Evolutionary conservation across 2,113 vertebrate species (phyloP), one percentile per base, ranked within the genome.

Genomic region (Cisticola juncidis): DNA sequence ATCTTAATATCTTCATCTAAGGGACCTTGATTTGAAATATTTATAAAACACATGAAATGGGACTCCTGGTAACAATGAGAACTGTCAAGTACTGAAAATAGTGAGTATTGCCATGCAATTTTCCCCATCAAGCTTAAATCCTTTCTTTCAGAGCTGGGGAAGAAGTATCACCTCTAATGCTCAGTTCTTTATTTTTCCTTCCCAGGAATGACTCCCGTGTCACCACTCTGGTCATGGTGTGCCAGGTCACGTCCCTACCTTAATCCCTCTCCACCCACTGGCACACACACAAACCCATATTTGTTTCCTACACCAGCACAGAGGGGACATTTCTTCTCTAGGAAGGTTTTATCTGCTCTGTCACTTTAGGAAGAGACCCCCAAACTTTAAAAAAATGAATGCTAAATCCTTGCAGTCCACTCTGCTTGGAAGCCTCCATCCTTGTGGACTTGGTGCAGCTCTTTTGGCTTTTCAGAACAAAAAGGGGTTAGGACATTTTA

Each of bases 31-130:
- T 76, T 85, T 87, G 81, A 91, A 94, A 95, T 92, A 91, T 94
- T 96, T 94, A 84, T 87, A 84, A 91, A 84, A 86, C 45, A 96
- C 60, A 74, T 64, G 18, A 92, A 81, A 92, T 79, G 61, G 35
- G 44, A 44, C 81, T 69, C 44, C 53, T 31, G 54, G 14, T 78
- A 81, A 95, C 61, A 92, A 85, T 51, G 45, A 74, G 64, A 95
- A 54, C 84, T 89, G 77, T 71, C 90, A 78, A 84, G 35, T 18
- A 47, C 47, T 79, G 87, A 87, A 89, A 95, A 89, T 47, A 87
- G 48, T 31, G 54, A 94, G 14, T 36, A 62, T 31, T 91, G 71
- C 70, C 70, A 40, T 47, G 44, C 23, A 77, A 8, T 69, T 48
- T 78, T 88, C 24, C 58, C 53, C 36, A 66, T 50, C 60, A 50